phyloP scores from a whole-genome alignment of 2,888 invertebrate genomes.

The Leptothorax acervorum region DNA sequence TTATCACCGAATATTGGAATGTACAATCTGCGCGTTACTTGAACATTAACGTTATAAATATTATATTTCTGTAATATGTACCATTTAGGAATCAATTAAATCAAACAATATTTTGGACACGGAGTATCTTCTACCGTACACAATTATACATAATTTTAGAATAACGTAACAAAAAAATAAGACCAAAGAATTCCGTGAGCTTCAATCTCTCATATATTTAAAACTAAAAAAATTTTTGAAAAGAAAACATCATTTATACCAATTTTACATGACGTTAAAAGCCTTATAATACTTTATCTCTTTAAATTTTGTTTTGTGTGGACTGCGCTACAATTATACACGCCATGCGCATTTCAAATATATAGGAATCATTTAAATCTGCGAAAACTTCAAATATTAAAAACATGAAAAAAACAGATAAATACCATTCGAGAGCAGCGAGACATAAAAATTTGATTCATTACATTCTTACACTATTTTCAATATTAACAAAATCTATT shows the following conservation, averaged over 20 bases:
- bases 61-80: not conserved
- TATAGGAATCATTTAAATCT: not conserved
- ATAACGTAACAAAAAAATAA: not conserved
- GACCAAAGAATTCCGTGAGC: not conserved
- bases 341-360: not conserved
- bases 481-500: not conserved
- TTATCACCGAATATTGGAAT: not conserved
- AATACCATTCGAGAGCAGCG: not conserved
- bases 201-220: not conserved
- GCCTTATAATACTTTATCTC: not conserved
- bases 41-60: not conserved
- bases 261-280: not conserved
- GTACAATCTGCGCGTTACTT: not conserved
- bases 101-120: not conserved
- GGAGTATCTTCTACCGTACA: not conserved
- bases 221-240: not conserved
- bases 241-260: not conserved
- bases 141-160: not conserved
- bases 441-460: not conserved
- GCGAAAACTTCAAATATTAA: not conserved
- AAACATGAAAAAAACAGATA: not conserved
- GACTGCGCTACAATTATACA: not conserved
- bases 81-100: not conserved
- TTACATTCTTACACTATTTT: not conserved
- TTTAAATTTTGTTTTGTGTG: conserved; percentile 7